Evolutionary conservation across 2,797 vertebrate species (phyloP), one percentile per base, ranked within the genome.

Genomic region (Amblyopsis hoosieri): DNA sequence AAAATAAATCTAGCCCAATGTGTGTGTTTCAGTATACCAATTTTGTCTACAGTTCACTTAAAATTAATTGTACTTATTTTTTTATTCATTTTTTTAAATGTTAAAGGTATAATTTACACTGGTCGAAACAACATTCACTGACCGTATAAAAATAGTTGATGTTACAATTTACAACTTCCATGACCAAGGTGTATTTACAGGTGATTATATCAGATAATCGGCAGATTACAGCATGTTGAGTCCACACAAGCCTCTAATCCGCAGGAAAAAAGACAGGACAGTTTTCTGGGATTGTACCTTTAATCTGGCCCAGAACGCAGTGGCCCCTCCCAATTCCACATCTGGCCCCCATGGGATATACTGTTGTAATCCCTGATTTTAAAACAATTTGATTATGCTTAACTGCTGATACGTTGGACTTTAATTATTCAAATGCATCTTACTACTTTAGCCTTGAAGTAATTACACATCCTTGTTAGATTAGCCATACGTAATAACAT

Each of bases 191-290:
- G 91, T 92, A 89, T 92, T 92, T 91, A 93, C 90, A 92, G 91
- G 87, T 93, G 87, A 93, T 93, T 93, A 92, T 92, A 88, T 87
- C 85, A 89, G 90, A 86, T 94, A 93, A 94, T 93, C 89, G 67
- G 70, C 75, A 87, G 92, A 94, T 94, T 94, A 94, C 93, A 93
- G 91, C 90, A 87, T 93, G 92, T 94, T 88, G 86, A 84, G 74
- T 85, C 89, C 86, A 91, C 91, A 90, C 85, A 77, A 85, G 80
- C 81, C 76, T 57, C 66, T 90, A 89, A 93, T 63, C 89, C 73
- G 79, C 76, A 57, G 72, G 52, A 67, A 78, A 90, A 89, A 87
- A 89, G 78, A 79, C 83, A 71, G 71, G 50, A 75, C 54, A 42
- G 64, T 60, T 78, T 83, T 74, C 76, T 80, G 86, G 87, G 90